Conservation (phyloP, 2,113 vertebrate species). For the Solenodon paradoxus region DNA sequence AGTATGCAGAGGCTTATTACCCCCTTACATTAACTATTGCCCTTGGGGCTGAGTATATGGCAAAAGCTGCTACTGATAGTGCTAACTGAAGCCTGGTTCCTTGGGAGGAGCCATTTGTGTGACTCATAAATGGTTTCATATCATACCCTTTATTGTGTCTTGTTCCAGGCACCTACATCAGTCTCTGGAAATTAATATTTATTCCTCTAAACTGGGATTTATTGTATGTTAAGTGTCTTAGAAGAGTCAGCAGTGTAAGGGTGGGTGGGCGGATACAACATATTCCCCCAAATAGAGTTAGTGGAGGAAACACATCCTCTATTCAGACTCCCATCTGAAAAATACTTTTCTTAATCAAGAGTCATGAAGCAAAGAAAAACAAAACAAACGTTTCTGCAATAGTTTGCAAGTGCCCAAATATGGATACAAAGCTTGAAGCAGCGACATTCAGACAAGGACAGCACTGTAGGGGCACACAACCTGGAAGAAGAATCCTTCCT, state of each 20-base stretch:
- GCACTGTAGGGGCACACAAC: too few relatives aligned
- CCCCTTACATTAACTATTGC: not conserved
- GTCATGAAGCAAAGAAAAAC: not conserved
- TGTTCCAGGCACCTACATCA: not conserved
- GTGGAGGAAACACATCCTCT: not conserved
- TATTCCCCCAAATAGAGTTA: not conserved
- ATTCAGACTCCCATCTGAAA: not conserved
- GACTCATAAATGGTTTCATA: slow-evolving; percentile 11
- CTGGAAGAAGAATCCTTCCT: not conserved
- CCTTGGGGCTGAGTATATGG: not conserved
- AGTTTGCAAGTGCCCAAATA: not conserved
- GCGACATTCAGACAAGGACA: not conserved
- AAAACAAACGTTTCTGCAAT: not conserved
- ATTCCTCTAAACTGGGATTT: slow-evolving; percentile 24
- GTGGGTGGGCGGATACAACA: not conserved
- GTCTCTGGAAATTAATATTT: slow-evolving; percentile 11
- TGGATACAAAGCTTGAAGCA: not conserved
- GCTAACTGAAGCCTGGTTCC: not conserved
- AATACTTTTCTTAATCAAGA: not conserved
- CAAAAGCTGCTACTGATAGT: not conserved
- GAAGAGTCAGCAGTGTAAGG: not conserved
- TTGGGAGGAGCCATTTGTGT: not conserved
- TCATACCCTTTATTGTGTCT: not conserved
- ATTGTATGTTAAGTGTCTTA: not conserved
- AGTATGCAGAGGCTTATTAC: not conserved